These are phyloP conservation scores for Sceloporus tristichus DNA, from an alignment of 2,113 vertebrate genomes.

Conservation along the genomic window DNA sequence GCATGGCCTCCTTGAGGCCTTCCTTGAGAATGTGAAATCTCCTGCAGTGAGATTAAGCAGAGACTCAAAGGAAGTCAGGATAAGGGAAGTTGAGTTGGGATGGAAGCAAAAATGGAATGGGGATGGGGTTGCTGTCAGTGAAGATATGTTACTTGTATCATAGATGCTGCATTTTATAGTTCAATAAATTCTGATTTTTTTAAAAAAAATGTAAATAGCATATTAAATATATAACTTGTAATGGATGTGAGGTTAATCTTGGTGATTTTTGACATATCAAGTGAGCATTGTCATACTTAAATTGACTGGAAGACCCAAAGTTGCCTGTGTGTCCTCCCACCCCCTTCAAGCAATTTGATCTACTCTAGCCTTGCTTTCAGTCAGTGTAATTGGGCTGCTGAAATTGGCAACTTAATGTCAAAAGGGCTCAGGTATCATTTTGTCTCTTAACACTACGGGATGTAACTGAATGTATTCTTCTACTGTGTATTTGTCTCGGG, in stretches of 20 bases:
- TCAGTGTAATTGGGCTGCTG: constrained; percentile 25
- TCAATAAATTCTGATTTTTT: constrained; percentile 18
- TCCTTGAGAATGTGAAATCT: constrained; percentile 33
- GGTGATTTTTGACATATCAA: constrained; percentile 46
- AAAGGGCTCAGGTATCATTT: constrained; percentile 26
- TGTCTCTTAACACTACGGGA: constrained; percentile 19
- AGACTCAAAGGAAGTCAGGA: background rate
- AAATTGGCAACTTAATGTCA: constrained; percentile 28
- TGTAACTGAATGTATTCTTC: constrained; percentile 21
- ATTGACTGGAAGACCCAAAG: constrained; percentile 44
- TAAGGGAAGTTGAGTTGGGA: background rate
- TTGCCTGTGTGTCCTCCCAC: background rate
- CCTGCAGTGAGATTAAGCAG: constrained; percentile 16
- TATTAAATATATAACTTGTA: constrained; percentile 35
- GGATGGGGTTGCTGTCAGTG: background rate
- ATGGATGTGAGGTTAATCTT: constrained; percentile 43
- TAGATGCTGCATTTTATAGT: constrained; percentile 50
- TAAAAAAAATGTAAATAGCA: constrained; percentile 58
- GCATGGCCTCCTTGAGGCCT: background rate
- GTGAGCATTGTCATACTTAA: constrained; percentile 22
- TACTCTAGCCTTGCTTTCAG: constrained; percentile 8
- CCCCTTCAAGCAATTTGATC: background rate
- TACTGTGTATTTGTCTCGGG: constrained; percentile 1
- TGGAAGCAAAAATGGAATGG: background rate
- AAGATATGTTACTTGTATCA: constrained; percentile 46